A percentile compares a stretch with the other conserved stretches of the same genome.
Evolutionary conservation across 2,113 vertebrate species (phyloP).

Genomic region (Sylvilagus bachmani): DNA sequence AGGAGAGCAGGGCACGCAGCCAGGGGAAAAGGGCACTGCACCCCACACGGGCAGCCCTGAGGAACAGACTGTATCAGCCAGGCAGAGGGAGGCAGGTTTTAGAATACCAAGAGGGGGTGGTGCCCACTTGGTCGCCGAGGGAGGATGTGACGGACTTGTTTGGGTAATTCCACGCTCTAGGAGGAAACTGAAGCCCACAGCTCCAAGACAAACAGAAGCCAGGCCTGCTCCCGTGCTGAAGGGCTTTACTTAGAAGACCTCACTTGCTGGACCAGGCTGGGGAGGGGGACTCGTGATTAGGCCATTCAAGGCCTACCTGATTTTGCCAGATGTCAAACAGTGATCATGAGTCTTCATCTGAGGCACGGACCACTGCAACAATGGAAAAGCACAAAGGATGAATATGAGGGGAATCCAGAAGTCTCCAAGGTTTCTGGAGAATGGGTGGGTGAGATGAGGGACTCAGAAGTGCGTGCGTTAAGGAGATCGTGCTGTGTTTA

Average conservation of each 20-base stretch:
- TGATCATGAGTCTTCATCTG: neutral
- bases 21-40: neutral
- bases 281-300: neutral
- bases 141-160: neutral
- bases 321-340: neutral
- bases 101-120: no score
- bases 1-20: neutral
- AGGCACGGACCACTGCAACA: neutral
- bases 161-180: neutral
- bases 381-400: neutral
- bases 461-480: neutral
- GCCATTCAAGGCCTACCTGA: neutral
- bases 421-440: neutral
- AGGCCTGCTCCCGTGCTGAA: neutral
- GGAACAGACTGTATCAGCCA: neutral
- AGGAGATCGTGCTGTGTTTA: neutral
- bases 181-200: neutral
- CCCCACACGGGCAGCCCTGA: no score
- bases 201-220: neutral
- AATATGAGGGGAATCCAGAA: no score
- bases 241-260: neutral
- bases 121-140: rapidly evolving
- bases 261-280: neutral
- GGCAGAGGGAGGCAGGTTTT: neutral
- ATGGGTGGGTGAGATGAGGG: neutral